Base-by-base conservation (phyloP, 2,888 invertebrate genomes). In the Rosalia funebris region DNA sequence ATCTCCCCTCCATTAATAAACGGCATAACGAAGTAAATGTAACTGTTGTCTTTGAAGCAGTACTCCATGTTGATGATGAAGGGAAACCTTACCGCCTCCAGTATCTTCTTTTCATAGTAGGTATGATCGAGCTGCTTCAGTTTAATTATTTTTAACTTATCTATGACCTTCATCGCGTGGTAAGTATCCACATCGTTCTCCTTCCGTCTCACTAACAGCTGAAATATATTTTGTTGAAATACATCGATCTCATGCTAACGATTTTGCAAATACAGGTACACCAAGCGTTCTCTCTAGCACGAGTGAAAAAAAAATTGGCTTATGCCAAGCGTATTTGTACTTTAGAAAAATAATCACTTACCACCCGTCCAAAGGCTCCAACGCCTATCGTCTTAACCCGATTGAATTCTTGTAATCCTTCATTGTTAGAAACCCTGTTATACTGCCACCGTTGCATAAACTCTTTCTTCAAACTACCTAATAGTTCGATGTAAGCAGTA, bases 71-170 rank as follows among this genome's bases (percentile, higher is more conserved):
- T 86, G 55, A 98, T 91, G 10, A 95, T 85, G 81, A 97, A 96
- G 1, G 97, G 96, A 83, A 94, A 97, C 65, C 86, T 85, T 63
- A 96, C 87, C 10, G 93, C 88, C 80, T 92, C 90, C 47, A 98
- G 84, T 69, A 98, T 93, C 65, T 88, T 88, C 81, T 95, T 97
- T 82, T 98, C 98, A 79, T 93, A 92, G 68, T 91, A 81, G 0
- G 95, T 93, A 81, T 97, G 96, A 60, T 90, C 89, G 5, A 96
- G 87, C 83, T 96, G 95, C 79, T 95, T 95, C 81, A 90, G 85
- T 81, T 93, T 93, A 5, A 96, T 87, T 48, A 97, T 88, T 81
- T 90, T 91, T 66, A 88, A 88, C 81, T 96, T 97, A 69, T 91
- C 90, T 58, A 96, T 83, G 44, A 95, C 88, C 84, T 97, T 96